These are phyloP conservation scores for Malurus melanocephalus DNA, from an alignment of 2,113 vertebrate species.

Conservation along the genomic window DNA sequence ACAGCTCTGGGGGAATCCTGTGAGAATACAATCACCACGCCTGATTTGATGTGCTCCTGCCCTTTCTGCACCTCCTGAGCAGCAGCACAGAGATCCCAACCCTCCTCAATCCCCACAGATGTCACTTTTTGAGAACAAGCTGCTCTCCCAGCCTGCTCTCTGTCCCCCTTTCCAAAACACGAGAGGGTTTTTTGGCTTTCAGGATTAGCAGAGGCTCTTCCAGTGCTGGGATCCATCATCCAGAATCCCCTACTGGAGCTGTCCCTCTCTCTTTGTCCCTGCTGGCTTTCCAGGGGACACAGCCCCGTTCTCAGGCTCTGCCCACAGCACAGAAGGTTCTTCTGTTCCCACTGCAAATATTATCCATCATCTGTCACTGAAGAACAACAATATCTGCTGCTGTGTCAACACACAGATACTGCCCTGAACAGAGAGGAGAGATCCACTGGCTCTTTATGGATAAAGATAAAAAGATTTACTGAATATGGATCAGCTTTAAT, in stretches of 20 bases:
- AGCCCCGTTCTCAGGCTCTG: not conserved
- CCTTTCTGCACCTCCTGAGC: not conserved
- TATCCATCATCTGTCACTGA: not conserved
- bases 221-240: not conserved
- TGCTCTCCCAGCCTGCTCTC: not conserved
- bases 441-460: not conserved
- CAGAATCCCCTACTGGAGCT: not conserved
- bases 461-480: not conserved
- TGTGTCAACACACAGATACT: not conserved
- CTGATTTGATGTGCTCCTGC: not conserved
- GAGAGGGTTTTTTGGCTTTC: not conserved
- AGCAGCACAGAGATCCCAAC: not conserved
- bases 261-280: not conserved
- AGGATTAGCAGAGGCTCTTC: not conserved
- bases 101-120: not conserved
- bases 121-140: not conserved
- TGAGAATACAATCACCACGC: not conserved
- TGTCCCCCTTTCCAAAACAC: not conserved
- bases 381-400: not conserved
- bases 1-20: not conserved
- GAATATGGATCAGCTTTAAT: not conserved
- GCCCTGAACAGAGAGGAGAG: not conserved
- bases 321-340: not conserved
- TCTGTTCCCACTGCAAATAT: not conserved
- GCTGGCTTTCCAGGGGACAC: not conserved